These are phyloP conservation scores for Drosophila emarginata DNA, from an alignment of 2,888 invertebrate species.

Conservation along the genomic window DNA sequence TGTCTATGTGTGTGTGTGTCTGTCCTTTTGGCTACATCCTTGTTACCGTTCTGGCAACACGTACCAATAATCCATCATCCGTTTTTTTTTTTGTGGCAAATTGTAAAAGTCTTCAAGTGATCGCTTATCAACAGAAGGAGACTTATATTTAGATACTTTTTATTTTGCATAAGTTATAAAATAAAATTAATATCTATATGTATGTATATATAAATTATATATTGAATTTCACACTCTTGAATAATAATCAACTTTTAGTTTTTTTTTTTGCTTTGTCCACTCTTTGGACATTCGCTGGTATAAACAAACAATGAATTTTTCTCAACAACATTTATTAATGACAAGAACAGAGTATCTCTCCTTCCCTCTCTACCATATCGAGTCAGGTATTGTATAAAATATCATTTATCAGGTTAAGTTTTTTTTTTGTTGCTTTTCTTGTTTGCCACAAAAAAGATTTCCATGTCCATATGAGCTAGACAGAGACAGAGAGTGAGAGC, in stretches of 20 bases:
- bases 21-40: slow-evolving; percentile 48
- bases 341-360: slow-evolving; percentile 32
- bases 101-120: slow-evolving; percentile 38
- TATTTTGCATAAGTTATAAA: not conserved
- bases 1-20: slow-evolving; percentile 45
- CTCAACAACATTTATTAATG: slow-evolving; percentile 74
- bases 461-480: slow-evolving; percentile 78
- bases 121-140: not conserved
- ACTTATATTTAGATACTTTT: not conserved
- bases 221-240: slow-evolving; percentile 1
- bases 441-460: slow-evolving; percentile 81
- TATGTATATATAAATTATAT: not conserved
- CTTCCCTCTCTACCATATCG: slow-evolving; percentile 43
- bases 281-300: not conserved
- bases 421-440: slow-evolving; percentile 75
- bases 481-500: slow-evolving; percentile 19
- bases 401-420: slow-evolving; percentile 79
- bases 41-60: slow-evolving; percentile 65
- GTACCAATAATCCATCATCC: slow-evolving; percentile 79
- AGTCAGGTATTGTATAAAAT: slow-evolving; percentile 67
- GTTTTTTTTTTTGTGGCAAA: slow-evolving; percentile 52
- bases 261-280: not conserved
- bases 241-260: not conserved
- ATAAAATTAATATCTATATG: not conserved
- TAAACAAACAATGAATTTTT: slow-evolving; percentile 24